Conservation (phyloP, 2,797 vertebrate species). For the Lemur catta region DNA sequence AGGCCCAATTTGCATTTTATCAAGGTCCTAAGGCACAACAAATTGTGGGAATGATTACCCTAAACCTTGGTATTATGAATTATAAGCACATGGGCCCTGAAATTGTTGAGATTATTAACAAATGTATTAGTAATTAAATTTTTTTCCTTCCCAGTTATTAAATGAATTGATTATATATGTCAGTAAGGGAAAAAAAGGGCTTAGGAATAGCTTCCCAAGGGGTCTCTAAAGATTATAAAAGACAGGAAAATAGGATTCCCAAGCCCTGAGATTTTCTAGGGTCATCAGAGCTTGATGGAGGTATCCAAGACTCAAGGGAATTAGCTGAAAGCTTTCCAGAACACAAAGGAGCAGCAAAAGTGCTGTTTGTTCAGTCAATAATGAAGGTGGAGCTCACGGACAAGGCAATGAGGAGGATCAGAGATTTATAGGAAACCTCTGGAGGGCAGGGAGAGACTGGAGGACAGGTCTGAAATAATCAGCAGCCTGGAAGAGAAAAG, state of each 20-base stretch:
- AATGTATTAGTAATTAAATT: neutral
- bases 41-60: neutral
- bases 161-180: neutral
- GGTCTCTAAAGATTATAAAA: neutral
- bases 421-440: neutral
- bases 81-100: neutral
- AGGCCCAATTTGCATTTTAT: neutral
- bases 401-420: neutral
- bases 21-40: neutral
- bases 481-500: neutral
- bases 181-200: neutral
- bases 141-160: conserved; percentile 9
- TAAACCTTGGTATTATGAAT: neutral
- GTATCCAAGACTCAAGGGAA: neutral
- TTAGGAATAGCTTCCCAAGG: neutral
- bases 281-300: neutral
- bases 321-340: conserved; percentile 19
- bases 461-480: neutral
- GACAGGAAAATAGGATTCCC: neutral
- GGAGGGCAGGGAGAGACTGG: neutral
- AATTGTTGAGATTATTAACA: conserved; percentile 9
- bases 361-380: neutral
- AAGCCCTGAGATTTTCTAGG: neutral
- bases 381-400: neutral
- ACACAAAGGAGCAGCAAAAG: neutral